Conservation (phyloP, 2,113 vertebrate genomes). For the Coreoperca whiteheadi region DNA sequence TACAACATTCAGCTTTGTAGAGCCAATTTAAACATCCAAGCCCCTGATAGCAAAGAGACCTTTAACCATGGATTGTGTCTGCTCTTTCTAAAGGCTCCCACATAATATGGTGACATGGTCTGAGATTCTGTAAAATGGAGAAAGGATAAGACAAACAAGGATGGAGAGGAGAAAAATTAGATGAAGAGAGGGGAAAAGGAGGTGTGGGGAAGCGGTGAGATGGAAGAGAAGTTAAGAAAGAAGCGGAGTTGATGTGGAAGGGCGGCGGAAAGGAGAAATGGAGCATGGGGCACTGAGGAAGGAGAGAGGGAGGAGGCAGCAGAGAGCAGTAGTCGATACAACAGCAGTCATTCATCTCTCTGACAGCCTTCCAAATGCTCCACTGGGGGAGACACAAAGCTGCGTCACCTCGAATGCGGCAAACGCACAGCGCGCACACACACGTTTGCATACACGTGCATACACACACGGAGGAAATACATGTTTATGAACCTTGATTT, state of each 20-base stretch:
- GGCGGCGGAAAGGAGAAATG: conserved; percentile 52
- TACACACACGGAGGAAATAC: conserved; percentile 21
- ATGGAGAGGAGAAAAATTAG: conserved; percentile 11
- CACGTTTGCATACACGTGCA: conserved; percentile 28
- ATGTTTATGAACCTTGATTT: conserved; percentile 32
- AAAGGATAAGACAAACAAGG: conserved; percentile 35
- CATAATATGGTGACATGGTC: conserved; percentile 33
- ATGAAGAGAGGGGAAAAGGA: background rate
- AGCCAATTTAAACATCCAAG: conserved; percentile 41
- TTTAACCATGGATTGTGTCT: conserved; percentile 28
- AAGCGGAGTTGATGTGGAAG: conserved; percentile 49
- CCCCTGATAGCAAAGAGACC: conserved; percentile 31
- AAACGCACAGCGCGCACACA: conserved; percentile 44
- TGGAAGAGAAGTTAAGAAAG: conserved; percentile 45
- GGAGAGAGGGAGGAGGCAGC: conserved; percentile 57
- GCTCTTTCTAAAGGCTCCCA: conserved; percentile 37
- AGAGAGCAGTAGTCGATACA: conserved; percentile 81
- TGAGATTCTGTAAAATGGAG: conserved; percentile 37
- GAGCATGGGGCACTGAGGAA: conserved; percentile 52
- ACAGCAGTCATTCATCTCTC: conserved; percentile 85
- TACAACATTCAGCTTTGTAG: conserved; percentile 29
- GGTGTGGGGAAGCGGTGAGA: background rate
- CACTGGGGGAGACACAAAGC: conserved; percentile 78
- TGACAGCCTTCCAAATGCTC: conserved; percentile 84
- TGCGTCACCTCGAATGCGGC: conserved; percentile 74